Evolutionary conservation across 2,113 vertebrate species (phyloP).

Genomic region (Triplophysa dalaica): DNA sequence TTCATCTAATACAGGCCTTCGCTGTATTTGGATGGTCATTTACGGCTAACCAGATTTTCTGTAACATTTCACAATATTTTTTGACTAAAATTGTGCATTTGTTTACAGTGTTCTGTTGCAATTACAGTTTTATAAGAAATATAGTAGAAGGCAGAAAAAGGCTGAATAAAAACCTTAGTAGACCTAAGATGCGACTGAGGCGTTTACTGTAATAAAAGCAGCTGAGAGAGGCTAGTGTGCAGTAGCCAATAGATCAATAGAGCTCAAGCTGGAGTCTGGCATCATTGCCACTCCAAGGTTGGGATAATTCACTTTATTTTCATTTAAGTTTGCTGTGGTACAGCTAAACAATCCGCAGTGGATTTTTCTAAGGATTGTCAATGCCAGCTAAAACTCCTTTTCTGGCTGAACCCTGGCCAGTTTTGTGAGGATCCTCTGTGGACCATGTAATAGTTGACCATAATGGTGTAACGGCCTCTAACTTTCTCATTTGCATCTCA

Average conservation of each 20-base stretch:
- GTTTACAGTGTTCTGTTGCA: too few relatives aligned
- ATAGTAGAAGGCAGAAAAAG: neutral
- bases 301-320: constrained; percentile 44
- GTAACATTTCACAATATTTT: too few relatives aligned
- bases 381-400: constrained; percentile 10
- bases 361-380: constrained; percentile 27
- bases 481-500: constrained; percentile 29
- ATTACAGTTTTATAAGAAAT: neutral
- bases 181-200: neutral
- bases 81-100: too few relatives aligned
- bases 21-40: too few relatives aligned
- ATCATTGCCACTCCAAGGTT: constrained; percentile 27
- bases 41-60: too few relatives aligned
- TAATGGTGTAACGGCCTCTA: constrained; percentile 1
- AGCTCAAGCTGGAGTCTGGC: constrained; percentile 27
- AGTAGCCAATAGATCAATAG: constrained; percentile 28
- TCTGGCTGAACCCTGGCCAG: constrained; percentile 17
- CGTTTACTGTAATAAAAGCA: constrained; percentile 13
- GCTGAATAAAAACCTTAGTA: neutral
- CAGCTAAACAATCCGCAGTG: constrained; percentile 30
- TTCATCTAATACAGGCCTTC: too few relatives aligned
- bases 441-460: constrained; percentile 34
- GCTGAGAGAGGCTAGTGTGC: constrained; percentile 8
- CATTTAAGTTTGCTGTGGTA: constrained; percentile 22
- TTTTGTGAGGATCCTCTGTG: constrained; percentile 13